Base-by-base conservation (phyloP, 2,888 invertebrate species). In the Baronia brevicornis region DNA sequence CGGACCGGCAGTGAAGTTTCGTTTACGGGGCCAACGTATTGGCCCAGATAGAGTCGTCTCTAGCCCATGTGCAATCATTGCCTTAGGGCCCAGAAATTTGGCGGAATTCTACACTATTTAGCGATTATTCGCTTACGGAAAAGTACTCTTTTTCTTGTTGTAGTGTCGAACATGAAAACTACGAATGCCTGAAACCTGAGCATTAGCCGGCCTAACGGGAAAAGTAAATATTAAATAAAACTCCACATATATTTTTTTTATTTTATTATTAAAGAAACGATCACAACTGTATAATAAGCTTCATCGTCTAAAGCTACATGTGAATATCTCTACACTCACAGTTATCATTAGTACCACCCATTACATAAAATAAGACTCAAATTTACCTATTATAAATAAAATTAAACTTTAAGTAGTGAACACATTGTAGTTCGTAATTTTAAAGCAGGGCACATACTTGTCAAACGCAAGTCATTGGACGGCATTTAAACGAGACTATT, bases 381-480 rank as follows among this genome's bases (percentile, higher is more conserved):
- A 6, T 5, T 24, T 11, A 11, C 7, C 29, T 5, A 19, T 17
- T 2, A 25, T 3, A 21, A 22, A 17, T 17, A 4, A 23, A 18
- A 13, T 7, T 47, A 37, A 44, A 29, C 38, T 48, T 47, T 43
- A 44, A 43, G 48, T 44, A 60, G 36, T 74, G 72, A 74, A 72
- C 73, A 74, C 74, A 72, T 64, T 38, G 28, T 28, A 57, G 44
- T 61, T 61, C 53, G 54, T 59, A 56, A 48, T 53, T 55, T 54
- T 51, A 58, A 61, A 69, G 54, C 61, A 64, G 68, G 60, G 52
- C n/a, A n/a, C n/a, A 43, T 55, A 62, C 68, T 68, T 64, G 41
- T 54, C 58, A 56, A 39, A 32, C 54, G 64, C 45, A 52, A 51
- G 44, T 46, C 24, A 33, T 42, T 71, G 75, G 75, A 75, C 75